Conservation (phyloP, 2,888 invertebrate species). For the Coelogynopora nodosa region DNA sequence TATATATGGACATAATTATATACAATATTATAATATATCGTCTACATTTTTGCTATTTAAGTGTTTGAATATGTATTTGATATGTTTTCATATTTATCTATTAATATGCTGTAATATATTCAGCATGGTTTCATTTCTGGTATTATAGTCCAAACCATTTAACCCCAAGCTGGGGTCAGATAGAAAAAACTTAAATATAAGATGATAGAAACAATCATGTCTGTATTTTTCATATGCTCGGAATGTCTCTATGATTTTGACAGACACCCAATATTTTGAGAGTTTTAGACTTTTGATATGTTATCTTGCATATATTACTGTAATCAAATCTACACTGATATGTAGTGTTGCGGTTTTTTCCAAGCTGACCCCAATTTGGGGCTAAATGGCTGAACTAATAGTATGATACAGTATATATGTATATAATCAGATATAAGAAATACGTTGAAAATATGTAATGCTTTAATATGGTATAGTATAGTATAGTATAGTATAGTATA, state of each 20-base stretch:
- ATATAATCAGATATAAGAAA: too few species aligned
- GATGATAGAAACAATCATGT: neutral
- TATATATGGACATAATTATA: slow-evolving; percentile 15
- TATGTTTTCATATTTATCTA: too few species aligned
- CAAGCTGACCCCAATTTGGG: too few species aligned
- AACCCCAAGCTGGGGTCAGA: slow-evolving; percentile 1
- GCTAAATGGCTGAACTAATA: too few species aligned
- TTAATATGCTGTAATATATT: neutral
- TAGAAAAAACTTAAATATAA: neutral
- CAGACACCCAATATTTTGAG: neutral
- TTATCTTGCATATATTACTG: slow-evolving; percentile 17
- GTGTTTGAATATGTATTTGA: too few species aligned
- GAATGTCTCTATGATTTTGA: neutral
- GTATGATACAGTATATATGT: too few species aligned
- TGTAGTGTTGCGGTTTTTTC: too few species aligned
- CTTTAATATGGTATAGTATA: too few species aligned
- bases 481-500: too few species aligned
- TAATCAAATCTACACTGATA: slow-evolving; percentile 12
- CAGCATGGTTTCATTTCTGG: neutral
- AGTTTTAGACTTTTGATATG: slow-evolving; percentile 19
- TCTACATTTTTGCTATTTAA: too few species aligned
- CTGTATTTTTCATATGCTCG: slow-evolving; percentile 1
- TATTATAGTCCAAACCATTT: slow-evolving; percentile 13
- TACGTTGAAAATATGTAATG: too few species aligned
- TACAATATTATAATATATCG: slow-evolving; percentile 19